Evolutionary conservation across 1,140 invertebrate species (phyloP).

Genomic region (Acarapis woodi): DNA sequence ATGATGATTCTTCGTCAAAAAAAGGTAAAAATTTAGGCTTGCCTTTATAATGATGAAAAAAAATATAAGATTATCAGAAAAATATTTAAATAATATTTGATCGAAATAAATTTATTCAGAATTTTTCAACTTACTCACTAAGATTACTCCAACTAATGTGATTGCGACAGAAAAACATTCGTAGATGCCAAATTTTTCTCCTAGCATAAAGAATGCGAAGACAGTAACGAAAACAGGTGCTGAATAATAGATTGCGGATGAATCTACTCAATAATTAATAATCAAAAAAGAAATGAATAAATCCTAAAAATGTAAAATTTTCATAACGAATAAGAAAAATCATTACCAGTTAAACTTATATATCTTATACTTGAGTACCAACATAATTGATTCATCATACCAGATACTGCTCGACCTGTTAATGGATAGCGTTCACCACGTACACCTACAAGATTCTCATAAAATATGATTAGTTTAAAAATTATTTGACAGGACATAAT

Average conservation of each 20-base stretch:
- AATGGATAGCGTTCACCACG: not conserved
- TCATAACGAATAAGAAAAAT: too few species aligned
- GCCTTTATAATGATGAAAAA: too few species aligned
- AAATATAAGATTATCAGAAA: too few species aligned
- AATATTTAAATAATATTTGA: too few species aligned
- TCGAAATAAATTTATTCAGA: too few species aligned
- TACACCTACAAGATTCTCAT: too few species aligned
- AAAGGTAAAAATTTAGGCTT: not conserved
- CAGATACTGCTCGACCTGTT: slow-evolving; percentile 1
- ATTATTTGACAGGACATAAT: too few species aligned
- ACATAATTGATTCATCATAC: not conserved
- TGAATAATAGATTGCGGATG: slow-evolving; percentile 26
- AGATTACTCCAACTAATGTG: slow-evolving; percentile 21
- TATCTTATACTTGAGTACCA: slow-evolving; percentile 1
- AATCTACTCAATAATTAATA: too few species aligned
- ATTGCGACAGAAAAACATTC: slow-evolving; percentile 20
- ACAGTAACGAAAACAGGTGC: slow-evolving; percentile 24
- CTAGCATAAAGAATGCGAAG: slow-evolving; percentile 22
- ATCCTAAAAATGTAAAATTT: too few species aligned
- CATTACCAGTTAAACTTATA: slow-evolving; percentile 1
- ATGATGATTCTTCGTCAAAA: slow-evolving; percentile 1
- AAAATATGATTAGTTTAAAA: too few species aligned
- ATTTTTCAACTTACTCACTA: slow-evolving; percentile 22
- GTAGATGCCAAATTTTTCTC: slow-evolving; percentile 24
- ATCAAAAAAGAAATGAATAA: too few species aligned